These are phyloP conservation scores for Acanthiza pusilla DNA, from an alignment of 2,797 vertebrate species.

Conservation along the genomic window DNA sequence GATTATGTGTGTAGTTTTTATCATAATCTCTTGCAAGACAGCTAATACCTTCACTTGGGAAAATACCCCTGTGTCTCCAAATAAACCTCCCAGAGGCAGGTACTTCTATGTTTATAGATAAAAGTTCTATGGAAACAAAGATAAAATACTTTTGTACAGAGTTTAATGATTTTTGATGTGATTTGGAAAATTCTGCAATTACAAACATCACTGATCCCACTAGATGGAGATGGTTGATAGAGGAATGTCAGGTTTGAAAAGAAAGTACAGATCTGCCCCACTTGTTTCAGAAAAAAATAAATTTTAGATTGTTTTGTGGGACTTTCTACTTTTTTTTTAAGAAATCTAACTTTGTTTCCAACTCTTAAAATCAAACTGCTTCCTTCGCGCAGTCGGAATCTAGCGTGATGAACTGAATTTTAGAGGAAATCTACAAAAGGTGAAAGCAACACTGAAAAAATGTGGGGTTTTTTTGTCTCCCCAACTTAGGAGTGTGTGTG, in stretches of 20 bases:
- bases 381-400: background rate
- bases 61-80: background rate
- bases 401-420: background rate
- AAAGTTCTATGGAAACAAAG: background rate
- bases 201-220: conserved; percentile 33
- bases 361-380: background rate
- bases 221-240: conserved; percentile 59
- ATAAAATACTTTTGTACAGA: background rate
- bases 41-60: background rate
- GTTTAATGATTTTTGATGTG: background rate
- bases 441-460: background rate
- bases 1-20: background rate
- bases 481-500: background rate
- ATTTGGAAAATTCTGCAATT: background rate
- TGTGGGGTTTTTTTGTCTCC: rapidly evolving
- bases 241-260: conserved; percentile 4
- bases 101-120: background rate
- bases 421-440: background rate
- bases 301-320: background rate
- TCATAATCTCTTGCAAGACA: background rate
- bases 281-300: background rate
- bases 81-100: background rate
- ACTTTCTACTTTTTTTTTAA: background rate
- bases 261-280: background rate
- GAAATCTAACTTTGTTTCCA: background rate